phyloP scores from a whole-genome alignment of 2,797 vertebrate species.

The Spinus pinus region DNA sequence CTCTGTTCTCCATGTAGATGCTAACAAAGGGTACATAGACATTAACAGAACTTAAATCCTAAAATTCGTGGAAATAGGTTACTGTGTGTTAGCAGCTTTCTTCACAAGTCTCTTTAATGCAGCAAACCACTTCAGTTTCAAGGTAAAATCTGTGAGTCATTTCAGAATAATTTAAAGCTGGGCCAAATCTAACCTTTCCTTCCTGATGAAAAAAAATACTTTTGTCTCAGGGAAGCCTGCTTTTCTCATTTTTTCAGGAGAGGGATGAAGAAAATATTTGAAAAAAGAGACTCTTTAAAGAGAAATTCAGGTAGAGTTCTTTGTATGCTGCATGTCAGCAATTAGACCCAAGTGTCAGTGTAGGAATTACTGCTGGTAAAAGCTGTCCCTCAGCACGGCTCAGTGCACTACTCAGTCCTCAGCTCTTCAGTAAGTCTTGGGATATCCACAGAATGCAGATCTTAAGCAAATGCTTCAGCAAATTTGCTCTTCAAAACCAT shows the following conservation, averaged over 20 bases:
- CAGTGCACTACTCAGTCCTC: not conserved
- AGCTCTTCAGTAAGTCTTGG: not conserved
- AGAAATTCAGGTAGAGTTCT: not conserved
- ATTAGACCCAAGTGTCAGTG: not conserved
- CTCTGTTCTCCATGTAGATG: not conserved
- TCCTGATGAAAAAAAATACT: not conserved
- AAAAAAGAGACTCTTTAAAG: not conserved
- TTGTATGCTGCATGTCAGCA: not conserved
- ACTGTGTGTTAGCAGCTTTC: not conserved
- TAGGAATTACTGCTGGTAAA: not conserved
- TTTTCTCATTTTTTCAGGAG: not conserved
- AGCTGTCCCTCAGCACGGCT: not conserved
- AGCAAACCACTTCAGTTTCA: not conserved
- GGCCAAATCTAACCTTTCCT: not conserved
- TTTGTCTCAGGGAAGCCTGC: not conserved
- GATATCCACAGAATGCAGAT: not conserved
- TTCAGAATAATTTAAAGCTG: not conserved
- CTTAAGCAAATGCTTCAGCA: not conserved
- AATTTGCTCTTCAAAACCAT: slow-evolving; percentile 5
- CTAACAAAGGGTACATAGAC: not conserved
- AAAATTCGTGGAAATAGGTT: not conserved
- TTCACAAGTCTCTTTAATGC: not conserved
- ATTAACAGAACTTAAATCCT: not conserved
- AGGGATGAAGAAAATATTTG: not conserved
- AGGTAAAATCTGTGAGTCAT: not conserved